phyloP scores from a whole-genome alignment of 2,888 invertebrate genomes.

The Gymnosoma rotundatum region DNA sequence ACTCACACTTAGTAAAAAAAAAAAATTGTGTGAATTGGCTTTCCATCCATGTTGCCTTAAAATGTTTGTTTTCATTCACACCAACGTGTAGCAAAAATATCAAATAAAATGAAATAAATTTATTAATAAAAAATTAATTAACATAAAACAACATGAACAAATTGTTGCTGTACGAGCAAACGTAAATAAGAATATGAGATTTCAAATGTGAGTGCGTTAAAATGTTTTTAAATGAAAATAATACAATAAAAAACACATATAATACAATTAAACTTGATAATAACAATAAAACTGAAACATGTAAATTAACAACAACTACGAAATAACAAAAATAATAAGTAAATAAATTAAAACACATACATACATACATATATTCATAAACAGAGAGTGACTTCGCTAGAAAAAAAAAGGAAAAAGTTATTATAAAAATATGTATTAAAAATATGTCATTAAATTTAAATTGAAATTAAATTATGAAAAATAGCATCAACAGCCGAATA shows the following conservation, averaged over 20 bases:
- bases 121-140: slow-evolving; percentile 54
- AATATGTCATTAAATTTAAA: slow-evolving; percentile 67
- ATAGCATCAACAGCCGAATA: slow-evolving; percentile 31
- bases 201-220: slow-evolving; percentile 9
- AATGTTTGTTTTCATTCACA: not conserved
- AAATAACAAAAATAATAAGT: slow-evolving; percentile 12
- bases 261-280: slow-evolving; percentile 51
- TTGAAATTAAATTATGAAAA: slow-evolving; percentile 64
- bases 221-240: slow-evolving; percentile 38
- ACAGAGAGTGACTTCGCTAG: not conserved
- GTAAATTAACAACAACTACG: slow-evolving; percentile 62
- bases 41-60: not conserved
- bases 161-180: slow-evolving; percentile 37
- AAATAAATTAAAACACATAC: slow-evolving; percentile 23
- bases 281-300: slow-evolving; percentile 54
- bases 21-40: too few relatives aligned
- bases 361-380: not conserved
- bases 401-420: slow-evolving; percentile 12
- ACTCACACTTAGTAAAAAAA: too few relatives aligned
- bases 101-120: slow-evolving; percentile 63
- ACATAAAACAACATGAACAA: slow-evolving; percentile 57
- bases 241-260: slow-evolving; percentile 26
- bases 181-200: not conserved
- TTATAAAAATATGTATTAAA: too few relatives aligned
- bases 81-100: slow-evolving; percentile 19